Evolutionary conservation across 2,797 vertebrate species (phyloP), one percentile per base, ranked within the genome.

Genomic region (Poeciliopsis paucimaculata): DNA sequence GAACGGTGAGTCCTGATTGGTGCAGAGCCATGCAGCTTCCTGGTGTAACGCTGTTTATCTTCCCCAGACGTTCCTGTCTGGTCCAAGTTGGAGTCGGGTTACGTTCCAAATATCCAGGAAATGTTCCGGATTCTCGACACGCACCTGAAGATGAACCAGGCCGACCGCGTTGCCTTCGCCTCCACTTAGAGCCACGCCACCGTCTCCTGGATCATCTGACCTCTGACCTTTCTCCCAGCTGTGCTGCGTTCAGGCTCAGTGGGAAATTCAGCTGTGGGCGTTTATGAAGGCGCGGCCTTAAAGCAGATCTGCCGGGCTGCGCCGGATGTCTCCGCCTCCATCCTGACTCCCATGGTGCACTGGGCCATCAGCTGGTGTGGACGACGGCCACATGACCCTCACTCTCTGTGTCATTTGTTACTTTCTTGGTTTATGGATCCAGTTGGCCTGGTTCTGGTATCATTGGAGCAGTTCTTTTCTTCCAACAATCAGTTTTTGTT

Each of bases 41-140:
- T 76, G 72, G 36, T 76, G 57, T 82, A 28, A 86, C 9, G 0
- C 15, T 72, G 71, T 77, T 47, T 83, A 11, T 53, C 1, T 4
- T 74, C 46, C 53, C 49, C 77, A 96, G 96, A 96, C 39, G 94
- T 96, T 12, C 95, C 95, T 0, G 77, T 96, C 76, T 96, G 96
- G 96, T 96, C 95, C 0, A 96, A 96, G 88, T 91, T 96, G 73
- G 95, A 96, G 87, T 95, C 95, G 0, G 96, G 96, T 47, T 94
- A 96, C 10, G 95, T 96, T 2, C 95, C 94, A 0, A 96, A 96
- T 87, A 93, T 96, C 82, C 95, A 96, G 86, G 95, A 96, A 82
- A 87, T 96, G 57, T 96, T 96, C 83, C 95, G 95, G 87, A 96
- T 96, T 76, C 93, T 96, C 0, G 94, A 96, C 85, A 95, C 90